Conservation (phyloP, 2,113 vertebrate genomes). For the Grus americana region DNA sequence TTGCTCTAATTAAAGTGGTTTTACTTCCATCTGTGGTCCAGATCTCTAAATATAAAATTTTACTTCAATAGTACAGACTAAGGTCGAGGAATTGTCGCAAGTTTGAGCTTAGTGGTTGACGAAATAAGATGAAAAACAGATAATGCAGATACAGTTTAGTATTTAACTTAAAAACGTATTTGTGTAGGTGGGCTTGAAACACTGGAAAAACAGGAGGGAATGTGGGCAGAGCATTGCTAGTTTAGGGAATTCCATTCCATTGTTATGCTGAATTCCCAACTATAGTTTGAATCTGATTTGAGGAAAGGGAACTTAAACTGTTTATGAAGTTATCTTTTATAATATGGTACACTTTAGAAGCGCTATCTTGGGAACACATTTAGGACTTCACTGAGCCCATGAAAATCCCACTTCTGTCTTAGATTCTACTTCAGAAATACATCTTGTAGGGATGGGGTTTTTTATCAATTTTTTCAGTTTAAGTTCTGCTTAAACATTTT, state of each 20-base stretch:
- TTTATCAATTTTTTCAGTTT: background rate
- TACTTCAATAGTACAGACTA: background rate
- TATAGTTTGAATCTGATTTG: background rate
- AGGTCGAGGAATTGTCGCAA: background rate
- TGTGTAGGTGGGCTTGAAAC: background rate
- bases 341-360: background rate
- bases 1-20: background rate
- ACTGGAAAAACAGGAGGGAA: background rate
- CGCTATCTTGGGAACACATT: background rate
- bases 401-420: background rate
- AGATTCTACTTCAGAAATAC: background rate
- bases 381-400: background rate
- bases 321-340: background rate
- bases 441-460: background rate
- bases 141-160: background rate
- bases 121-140: background rate
- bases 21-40: background rate
- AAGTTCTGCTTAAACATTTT: background rate
- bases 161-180: background rate
- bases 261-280: background rate
- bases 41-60: background rate
- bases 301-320: background rate
- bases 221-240: background rate
- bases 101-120: background rate
- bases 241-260: background rate